Percentiles rank a stretch among this genome's conserved stretches.
These are phyloP conservation scores for Terrapene triunguis DNA, from an alignment of 2,113 vertebrate genomes.

Conservation along the genomic window DNA sequence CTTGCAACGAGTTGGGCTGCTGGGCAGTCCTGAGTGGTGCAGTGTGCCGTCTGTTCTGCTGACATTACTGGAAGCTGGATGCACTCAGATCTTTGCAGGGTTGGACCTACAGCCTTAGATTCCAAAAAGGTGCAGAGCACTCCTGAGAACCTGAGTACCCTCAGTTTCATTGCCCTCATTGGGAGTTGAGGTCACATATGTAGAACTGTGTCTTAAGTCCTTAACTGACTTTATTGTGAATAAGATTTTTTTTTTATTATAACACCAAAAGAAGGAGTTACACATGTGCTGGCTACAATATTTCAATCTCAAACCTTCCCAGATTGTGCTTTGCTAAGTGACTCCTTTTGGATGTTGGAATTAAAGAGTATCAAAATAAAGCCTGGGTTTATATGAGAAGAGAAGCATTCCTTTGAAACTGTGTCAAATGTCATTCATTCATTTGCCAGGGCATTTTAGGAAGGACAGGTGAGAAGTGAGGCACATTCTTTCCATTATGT, in stretches of 20 bases:
- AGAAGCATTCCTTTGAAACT: slow-evolving; percentile 71
- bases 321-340: slow-evolving; percentile 31
- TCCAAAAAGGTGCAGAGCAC: not conserved
- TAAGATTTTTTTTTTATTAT: not conserved
- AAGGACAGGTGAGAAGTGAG: slow-evolving; percentile 76
- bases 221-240: not conserved
- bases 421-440: slow-evolving; percentile 71
- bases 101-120: not conserved
- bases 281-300: slow-evolving; percentile 43
- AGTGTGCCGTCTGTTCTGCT: not conserved
- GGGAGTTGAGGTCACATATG: not conserved
- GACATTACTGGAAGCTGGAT: not conserved
- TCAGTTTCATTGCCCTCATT: not conserved
- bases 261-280: slow-evolving; percentile 48
- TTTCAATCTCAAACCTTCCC: slow-evolving; percentile 45
- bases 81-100: not conserved
- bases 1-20: rapidly evolving
- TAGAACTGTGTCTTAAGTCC: not conserved
- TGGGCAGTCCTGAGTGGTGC: not conserved
- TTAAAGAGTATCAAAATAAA: slow-evolving; percentile 66
- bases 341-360: slow-evolving; percentile 49
- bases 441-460: slow-evolving; percentile 59
- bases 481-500: slow-evolving; percentile 66
- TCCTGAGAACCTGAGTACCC: not conserved
- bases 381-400: slow-evolving; percentile 68